Percentiles rank a stretch among this genome's conserved stretches.
phyloP scores from a whole-genome alignment of 2,113 vertebrate genomes.

The Atherinomorus stipes region DNA sequence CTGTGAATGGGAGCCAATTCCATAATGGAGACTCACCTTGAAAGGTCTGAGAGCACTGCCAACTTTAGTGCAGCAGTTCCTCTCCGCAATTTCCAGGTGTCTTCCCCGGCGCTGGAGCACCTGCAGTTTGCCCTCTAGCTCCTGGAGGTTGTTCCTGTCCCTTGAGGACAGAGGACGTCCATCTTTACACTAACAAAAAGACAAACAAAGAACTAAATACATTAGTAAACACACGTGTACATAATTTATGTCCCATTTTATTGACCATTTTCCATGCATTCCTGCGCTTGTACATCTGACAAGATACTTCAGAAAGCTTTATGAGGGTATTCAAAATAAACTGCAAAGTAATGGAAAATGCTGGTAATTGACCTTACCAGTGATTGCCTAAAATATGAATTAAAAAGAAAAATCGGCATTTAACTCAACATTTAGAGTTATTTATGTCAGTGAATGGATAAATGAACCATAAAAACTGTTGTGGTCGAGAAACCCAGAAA shows the following conservation, averaged over 20 bases:
- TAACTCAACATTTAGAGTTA: constrained; percentile 6
- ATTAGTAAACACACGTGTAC: neutral
- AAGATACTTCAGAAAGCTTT: neutral
- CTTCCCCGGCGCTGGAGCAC: constrained; percentile 88
- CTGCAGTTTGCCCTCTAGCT: constrained; percentile 90
- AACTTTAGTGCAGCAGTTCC: constrained; percentile 93
- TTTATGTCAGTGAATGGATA: neutral
- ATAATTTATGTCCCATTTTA: neutral
- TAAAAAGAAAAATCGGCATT: neutral
- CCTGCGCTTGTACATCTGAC: neutral
- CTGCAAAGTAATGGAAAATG: neutral
- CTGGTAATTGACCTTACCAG: neutral
- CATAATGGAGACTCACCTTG: constrained; percentile 85
- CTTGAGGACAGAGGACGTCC: constrained; percentile 91
- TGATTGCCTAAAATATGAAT: neutral
- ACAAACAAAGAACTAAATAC: constrained; percentile 18
- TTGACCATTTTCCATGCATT: neutral
- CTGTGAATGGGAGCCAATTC: constrained; percentile 29
- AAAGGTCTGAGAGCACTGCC: constrained; percentile 90
- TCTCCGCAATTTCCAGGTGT: constrained; percentile 92
- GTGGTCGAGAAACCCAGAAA: neutral
- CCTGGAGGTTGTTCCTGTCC: constrained; percentile 88
- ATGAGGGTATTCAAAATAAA: constrained; percentile 2
- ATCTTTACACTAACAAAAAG: constrained; percentile 87
- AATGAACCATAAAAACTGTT: neutral